Evolutionary conservation across 2,113 vertebrate species (phyloP).

Genomic region (Delphinus delphis): DNA sequence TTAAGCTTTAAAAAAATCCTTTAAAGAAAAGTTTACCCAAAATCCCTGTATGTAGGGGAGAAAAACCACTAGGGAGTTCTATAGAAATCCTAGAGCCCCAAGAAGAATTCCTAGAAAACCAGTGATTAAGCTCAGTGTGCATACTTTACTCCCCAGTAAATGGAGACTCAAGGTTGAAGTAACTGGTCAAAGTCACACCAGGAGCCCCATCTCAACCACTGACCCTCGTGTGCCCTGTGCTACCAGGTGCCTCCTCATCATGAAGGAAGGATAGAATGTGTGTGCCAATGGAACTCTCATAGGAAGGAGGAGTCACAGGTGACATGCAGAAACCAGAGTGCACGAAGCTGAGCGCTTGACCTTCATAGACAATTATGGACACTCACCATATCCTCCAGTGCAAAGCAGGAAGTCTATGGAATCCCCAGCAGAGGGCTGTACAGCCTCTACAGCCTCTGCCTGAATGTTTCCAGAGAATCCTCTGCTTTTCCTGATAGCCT

Average conservation of each 20-base stretch:
- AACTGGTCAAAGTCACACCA: neutral
- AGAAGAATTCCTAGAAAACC: neutral
- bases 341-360: neutral
- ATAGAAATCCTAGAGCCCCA: neutral
- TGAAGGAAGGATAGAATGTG: neutral
- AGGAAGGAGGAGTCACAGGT: neutral
- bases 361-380: neutral
- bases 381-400: neutral
- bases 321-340: neutral
- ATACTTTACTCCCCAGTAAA: neutral
- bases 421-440: neutral
- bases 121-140: neutral
- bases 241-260: neutral
- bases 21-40: conserved; percentile 17
- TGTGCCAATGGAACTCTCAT: neutral
- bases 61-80: neutral
- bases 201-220: neutral
- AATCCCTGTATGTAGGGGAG: neutral
- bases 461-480: neutral
- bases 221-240: neutral
- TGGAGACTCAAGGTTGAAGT: neutral
- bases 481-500: neutral
- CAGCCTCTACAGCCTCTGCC: neutral
- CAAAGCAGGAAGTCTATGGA: neutral
- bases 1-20: conserved; percentile 18